Base-by-base conservation (phyloP, 2,113 vertebrate species). In the Nothobranchius furzeri region DNA sequence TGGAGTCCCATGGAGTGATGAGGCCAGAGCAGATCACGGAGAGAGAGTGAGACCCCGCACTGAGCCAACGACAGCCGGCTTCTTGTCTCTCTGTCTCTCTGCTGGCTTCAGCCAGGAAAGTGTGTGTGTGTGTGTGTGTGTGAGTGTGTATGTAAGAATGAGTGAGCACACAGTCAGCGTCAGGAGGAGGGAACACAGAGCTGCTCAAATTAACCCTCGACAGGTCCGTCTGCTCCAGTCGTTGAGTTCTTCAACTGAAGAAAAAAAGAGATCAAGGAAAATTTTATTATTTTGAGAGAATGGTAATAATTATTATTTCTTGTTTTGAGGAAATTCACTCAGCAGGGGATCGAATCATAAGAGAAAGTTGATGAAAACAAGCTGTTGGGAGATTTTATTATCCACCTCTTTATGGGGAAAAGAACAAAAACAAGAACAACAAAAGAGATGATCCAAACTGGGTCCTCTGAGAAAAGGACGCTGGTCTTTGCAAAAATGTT, bases 1-100 rank as follows among this genome's bases (percentile, higher is more conserved):
- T 88, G 91, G 80, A 90, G 84, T 91, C 89, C 91, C 90, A 93
- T 93, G 91, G 86, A 91, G 78, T 68, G 88, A 77, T 78, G 70
- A 73, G 83, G 81, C 73, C 67, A 54, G 82, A 37, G 49, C 78
- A 67, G 81, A 64, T 58, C 40, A 35, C 50, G 37, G 73, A 76
- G 14, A 53, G 43, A 82, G 74, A 84, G 61, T 67, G 48, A 76
- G 76, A 85, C 68, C 64, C 73, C 67, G 83, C 70, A 64, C 61
- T 62, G 62, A 74, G 80, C 48, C 43, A 46, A 70, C 65, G 66
- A 60, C 79, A 84, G 76, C 81, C 67, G 81, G 78, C 56, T 78
- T 48, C 17, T 49, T 48, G 53, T 36, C 80, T 82, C 78, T 88
- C 66, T 66, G 74, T 70, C 81, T 67, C 74, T 62, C 64, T 80